phyloP scores from a whole-genome alignment of 2,113 vertebrate genomes.

The Phylloscopus trochilus region DNA sequence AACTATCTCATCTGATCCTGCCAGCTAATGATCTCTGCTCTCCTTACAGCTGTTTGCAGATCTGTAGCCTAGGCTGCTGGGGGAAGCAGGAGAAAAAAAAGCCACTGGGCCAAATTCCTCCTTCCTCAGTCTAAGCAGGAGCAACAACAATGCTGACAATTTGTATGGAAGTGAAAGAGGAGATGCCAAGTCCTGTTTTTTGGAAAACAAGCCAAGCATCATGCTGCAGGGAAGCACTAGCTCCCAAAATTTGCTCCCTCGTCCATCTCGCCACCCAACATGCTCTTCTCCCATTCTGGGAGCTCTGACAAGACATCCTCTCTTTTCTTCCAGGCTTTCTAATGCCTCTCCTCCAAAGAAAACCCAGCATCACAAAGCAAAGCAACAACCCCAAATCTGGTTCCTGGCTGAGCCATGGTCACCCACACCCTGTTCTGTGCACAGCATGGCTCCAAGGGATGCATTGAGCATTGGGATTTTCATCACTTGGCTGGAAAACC shows the following conservation, averaged over 20 bases:
- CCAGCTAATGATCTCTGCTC: constrained; percentile 53
- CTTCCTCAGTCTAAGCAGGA: background rate
- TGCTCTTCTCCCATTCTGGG: background rate
- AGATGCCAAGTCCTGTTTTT: background rate
- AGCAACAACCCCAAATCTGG: background rate
- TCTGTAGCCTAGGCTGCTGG: background rate
- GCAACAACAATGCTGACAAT: fast-evolving
- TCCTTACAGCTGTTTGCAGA: constrained; percentile 10
- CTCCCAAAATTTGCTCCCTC: background rate
- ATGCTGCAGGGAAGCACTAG: background rate
- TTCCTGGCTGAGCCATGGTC: background rate
- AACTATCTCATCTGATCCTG: constrained; percentile 55
- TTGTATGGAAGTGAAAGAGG: background rate
- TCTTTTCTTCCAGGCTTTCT: background rate
- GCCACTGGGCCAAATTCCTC: background rate
- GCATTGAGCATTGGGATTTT: background rate
- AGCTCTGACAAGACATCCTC: background rate
- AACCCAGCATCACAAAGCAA: background rate
- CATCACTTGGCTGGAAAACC: background rate
- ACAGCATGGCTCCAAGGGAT: background rate
- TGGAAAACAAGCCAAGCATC: background rate
- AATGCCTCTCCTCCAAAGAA: background rate
- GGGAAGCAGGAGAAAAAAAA: background rate
- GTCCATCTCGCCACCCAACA: background rate
- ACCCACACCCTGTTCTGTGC: fast-evolving